Percentiles rank a stretch among this genome's conserved stretches.
phyloP scores from a whole-genome alignment of 2,113 vertebrate species.

The Phalacrocorax brasilianus region DNA sequence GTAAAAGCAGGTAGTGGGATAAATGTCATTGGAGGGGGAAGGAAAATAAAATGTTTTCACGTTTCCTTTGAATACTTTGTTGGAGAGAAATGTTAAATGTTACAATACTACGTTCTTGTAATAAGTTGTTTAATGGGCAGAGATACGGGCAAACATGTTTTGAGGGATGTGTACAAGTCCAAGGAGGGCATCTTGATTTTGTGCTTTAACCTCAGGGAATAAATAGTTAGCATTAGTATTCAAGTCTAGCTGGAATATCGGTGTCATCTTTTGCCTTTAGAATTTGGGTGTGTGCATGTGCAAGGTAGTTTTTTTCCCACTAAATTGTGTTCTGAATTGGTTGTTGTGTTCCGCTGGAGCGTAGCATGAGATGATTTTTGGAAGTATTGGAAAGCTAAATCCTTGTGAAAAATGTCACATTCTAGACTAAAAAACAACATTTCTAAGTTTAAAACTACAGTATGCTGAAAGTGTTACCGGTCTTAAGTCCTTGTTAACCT shows the following conservation, averaged over 20 bases:
- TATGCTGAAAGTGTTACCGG: too few relatives aligned
- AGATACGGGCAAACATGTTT: not conserved
- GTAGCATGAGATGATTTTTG: too few relatives aligned
- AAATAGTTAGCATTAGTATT: not conserved
- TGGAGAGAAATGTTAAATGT: not conserved
- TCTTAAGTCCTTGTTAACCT: not conserved
- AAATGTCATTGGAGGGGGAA: not conserved
- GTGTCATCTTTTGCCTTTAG: too few relatives aligned
- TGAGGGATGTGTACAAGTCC: not conserved
- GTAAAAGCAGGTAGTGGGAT: constrained; percentile 67
- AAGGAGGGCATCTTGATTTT: not conserved
- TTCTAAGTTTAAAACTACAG: too few relatives aligned
- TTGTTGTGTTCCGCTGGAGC: too few relatives aligned
- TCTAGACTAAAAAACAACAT: too few relatives aligned
- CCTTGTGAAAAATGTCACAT: too few relatives aligned
- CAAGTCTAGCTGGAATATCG: not conserved
- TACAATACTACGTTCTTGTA: not conserved
- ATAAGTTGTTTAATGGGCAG: not conserved
- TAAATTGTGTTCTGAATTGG: too few relatives aligned
- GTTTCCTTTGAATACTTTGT: not conserved
- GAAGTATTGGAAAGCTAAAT: too few relatives aligned
- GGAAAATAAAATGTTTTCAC: not conserved
- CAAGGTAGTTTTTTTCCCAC: too few relatives aligned
- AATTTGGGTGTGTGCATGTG: too few relatives aligned
- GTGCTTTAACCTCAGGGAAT: not conserved